phyloP scores from a whole-genome alignment of 2,888 invertebrate genomes.

The Emmelina monodactyla region DNA sequence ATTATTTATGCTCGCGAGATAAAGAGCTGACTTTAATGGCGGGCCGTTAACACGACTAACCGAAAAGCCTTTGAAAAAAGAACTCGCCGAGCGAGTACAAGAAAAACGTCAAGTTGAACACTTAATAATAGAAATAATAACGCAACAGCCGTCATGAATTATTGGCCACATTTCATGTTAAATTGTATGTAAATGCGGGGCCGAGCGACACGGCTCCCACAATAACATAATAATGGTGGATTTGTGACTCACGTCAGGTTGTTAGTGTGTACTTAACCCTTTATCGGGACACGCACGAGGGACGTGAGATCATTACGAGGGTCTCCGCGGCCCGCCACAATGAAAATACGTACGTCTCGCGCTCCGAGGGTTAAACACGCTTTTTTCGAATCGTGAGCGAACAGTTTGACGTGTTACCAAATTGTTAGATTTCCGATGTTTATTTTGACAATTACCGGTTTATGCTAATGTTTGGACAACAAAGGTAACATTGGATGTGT shows the following conservation, averaged over 20 bases:
- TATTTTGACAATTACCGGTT: conserved; percentile 29
- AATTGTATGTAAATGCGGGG: conserved; percentile 63
- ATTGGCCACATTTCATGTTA: conserved; percentile 64
- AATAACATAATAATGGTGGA: conserved; percentile 66
- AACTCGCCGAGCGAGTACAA: conserved; percentile 44
- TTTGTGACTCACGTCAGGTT: conserved; percentile 65
- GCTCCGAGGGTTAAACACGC: conserved; percentile 17
- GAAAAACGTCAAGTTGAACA: conserved; percentile 51
- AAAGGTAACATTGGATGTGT: conserved; percentile 22
- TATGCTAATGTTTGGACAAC: conserved; percentile 22
- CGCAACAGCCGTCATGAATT: conserved; percentile 54
- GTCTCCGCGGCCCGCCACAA: conserved; percentile 27
- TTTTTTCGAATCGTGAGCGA: conserved; percentile 26
- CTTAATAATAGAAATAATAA: conserved; percentile 63
- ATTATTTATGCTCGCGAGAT: conserved; percentile 30
- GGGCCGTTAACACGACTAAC: conserved; percentile 35
- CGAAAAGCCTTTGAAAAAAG: conserved; percentile 30
- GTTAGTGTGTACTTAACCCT: conserved; percentile 66
- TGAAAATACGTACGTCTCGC: conserved; percentile 10
- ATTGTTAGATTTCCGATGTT: conserved; percentile 21
- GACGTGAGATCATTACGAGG: conserved; percentile 61
- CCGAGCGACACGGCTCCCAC: conserved; percentile 58
- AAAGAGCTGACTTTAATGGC: conserved; percentile 32
- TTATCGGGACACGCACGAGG: conserved; percentile 63
- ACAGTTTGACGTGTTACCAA: conserved; percentile 32